Evolutionary conservation across 2,888 invertebrate genomes (phyloP).

Genomic region (Oeneis ivallda): DNA sequence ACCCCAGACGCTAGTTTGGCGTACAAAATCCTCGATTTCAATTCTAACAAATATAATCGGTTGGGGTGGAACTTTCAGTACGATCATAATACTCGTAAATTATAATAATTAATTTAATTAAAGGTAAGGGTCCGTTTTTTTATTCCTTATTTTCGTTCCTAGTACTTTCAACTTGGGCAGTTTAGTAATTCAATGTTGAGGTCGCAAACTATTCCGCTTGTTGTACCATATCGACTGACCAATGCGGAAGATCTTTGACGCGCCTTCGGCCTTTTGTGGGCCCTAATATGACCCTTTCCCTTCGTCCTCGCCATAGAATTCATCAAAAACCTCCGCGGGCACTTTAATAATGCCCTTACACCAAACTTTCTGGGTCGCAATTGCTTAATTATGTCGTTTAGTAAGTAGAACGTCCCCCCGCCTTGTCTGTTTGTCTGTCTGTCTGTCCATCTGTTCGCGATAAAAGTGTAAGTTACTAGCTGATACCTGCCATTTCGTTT

Average conservation of each 20-base stretch:
- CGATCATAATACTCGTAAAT: too few species aligned
- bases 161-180: too few species aligned
- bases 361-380: background rate
- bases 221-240: background rate
- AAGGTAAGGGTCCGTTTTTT: background rate
- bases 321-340: background rate
- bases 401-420: too few species aligned
- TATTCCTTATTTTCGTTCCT: background rate
- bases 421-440: too few species aligned
- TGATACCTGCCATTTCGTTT: too few species aligned
- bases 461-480: too few species aligned
- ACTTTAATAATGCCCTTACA: conserved; percentile 3
- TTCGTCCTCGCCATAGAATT: background rate
- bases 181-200: background rate
- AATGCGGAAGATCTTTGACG: conserved; percentile 1
- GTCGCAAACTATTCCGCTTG: background rate
- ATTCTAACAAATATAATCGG: too few species aligned
- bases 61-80: too few species aligned
- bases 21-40: too few species aligned
- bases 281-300: conserved; percentile 3
- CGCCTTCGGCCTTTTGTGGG: background rate
- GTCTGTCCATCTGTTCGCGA: too few species aligned
- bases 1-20: background rate
- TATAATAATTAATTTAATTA: too few species aligned
- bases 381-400: background rate